A percentile compares a stretch with the other conserved stretches of the same genome.
phyloP scores from a whole-genome alignment of 2,113 vertebrate genomes.

The Tympanuchus pallidicinctus region DNA sequence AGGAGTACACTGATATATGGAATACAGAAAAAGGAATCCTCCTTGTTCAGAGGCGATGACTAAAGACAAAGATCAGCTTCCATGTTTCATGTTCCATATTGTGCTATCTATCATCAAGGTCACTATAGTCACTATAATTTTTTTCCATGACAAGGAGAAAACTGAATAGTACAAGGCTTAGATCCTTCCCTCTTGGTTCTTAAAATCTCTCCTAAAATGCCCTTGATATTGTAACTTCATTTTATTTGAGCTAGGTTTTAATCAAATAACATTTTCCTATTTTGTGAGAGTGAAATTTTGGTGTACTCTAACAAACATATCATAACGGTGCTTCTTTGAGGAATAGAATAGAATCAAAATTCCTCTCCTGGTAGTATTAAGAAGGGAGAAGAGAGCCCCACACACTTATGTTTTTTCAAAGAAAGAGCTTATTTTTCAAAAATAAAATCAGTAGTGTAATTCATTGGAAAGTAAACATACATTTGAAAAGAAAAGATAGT shows the following conservation, averaged over 20 bases:
- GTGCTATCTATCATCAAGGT: not conserved
- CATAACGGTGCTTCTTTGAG: accelerated
- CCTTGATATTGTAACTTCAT: not conserved
- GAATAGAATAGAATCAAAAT: not conserved
- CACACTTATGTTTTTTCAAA: not conserved
- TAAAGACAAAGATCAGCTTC: not conserved
- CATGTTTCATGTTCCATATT: not conserved
- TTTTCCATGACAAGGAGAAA: not conserved
- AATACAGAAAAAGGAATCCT: not conserved
- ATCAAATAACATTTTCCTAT: not conserved
- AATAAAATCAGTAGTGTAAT: not conserved
- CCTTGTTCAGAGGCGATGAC: not conserved
- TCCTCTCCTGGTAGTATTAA: not conserved
- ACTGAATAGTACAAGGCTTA: not conserved
- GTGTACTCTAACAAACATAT: not conserved
- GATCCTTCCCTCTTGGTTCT: not conserved
- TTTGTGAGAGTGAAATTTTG: not conserved
- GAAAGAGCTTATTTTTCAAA: not conserved
- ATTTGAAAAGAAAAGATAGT: not conserved
- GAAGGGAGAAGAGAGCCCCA: not conserved
- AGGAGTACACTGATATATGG: not conserved
- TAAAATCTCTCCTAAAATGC: not conserved
- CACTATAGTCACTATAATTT: not conserved
- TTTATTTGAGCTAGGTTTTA: not conserved
- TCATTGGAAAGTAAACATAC: not conserved